A percentile compares a stretch with the other conserved stretches of the same genome.
These are phyloP conservation scores for Ethmia dodecea DNA, from an alignment of 2,888 invertebrate species.

Conservation along the genomic window DNA sequence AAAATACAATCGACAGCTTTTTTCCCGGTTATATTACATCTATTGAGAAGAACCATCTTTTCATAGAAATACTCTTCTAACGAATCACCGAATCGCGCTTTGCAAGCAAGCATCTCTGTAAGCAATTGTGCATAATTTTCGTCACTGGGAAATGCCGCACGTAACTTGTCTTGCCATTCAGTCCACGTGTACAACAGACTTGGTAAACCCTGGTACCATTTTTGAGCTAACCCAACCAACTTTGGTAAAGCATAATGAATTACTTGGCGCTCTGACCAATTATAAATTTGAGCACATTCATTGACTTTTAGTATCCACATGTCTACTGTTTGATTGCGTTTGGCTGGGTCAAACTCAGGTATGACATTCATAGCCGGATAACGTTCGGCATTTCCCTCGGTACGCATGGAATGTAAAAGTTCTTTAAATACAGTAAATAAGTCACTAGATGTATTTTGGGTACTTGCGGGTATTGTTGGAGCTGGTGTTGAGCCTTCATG, in stretches of 20 bases:
- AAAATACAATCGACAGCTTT: slow-evolving; percentile 19
- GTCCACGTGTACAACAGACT: slow-evolving; percentile 17
- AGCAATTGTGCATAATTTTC: slow-evolving; percentile 16
- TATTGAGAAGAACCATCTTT: slow-evolving; percentile 17
- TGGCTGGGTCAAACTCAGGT: slow-evolving; percentile 7
- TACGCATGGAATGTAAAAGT: neutral
- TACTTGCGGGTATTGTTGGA: neutral
- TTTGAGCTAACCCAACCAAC: slow-evolving; percentile 16
- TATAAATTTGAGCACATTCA: slow-evolving; percentile 18
- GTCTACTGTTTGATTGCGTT: slow-evolving; percentile 10
- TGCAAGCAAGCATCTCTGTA: slow-evolving; percentile 11
- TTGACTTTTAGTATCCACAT: slow-evolving; percentile 19
- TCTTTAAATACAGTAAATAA: neutral
- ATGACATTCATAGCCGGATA: neutral
- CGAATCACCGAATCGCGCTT: slow-evolving; percentile 11
- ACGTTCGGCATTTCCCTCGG: neutral
- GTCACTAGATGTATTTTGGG: neutral
- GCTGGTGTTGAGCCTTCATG: neutral
- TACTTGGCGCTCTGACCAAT: slow-evolving; percentile 15
- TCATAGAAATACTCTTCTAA: slow-evolving; percentile 22
- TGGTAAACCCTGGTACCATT: slow-evolving; percentile 20
- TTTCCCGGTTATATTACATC: slow-evolving; percentile 16
- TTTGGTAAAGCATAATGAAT: slow-evolving; percentile 15
- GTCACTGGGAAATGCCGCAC: slow-evolving; percentile 13
- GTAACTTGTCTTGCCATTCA: slow-evolving; percentile 17